phyloP scores from a whole-genome alignment of 2,113 vertebrate species.

The Scolopax mira region DNA sequence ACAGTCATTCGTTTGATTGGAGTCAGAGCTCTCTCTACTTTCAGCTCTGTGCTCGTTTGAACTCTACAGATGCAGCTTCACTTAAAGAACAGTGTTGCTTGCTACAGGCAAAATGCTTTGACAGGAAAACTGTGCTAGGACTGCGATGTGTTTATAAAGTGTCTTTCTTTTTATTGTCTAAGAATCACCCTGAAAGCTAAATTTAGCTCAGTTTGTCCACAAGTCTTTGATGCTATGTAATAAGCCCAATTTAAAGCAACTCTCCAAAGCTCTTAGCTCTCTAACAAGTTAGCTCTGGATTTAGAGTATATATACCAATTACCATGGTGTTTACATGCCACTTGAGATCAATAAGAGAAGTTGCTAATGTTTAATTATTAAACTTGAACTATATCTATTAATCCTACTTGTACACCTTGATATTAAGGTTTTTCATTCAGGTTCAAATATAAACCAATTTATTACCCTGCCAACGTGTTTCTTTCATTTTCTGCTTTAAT shows the following conservation, averaged over 20 bases:
- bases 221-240: not conserved
- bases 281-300: not conserved
- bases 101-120: slow-evolving; percentile 39
- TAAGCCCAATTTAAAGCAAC: not conserved
- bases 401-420: not conserved
- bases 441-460: not conserved
- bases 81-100: not conserved
- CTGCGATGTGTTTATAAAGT: slow-evolving; percentile 29
- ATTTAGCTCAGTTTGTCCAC: not conserved
- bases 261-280: not conserved
- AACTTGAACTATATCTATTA: not conserved
- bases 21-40: slow-evolving; percentile 27
- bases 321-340: not conserved
- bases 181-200: not conserved
- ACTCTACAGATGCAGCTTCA: slow-evolving; percentile 28
- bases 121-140: not conserved
- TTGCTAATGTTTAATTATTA: not conserved
- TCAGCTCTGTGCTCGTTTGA: slow-evolving; percentile 26
- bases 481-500: not conserved
- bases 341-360: not conserved
- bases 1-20: slow-evolving; percentile 25
- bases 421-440: not conserved
- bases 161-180: slow-evolving; percentile 8
- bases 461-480: not conserved
- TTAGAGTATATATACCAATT: not conserved